A percentile compares a stretch with the other conserved stretches of the same genome.
Evolutionary conservation across 2,113 vertebrate genomes (phyloP).

Genomic region (Tamias sibiricus): DNA sequence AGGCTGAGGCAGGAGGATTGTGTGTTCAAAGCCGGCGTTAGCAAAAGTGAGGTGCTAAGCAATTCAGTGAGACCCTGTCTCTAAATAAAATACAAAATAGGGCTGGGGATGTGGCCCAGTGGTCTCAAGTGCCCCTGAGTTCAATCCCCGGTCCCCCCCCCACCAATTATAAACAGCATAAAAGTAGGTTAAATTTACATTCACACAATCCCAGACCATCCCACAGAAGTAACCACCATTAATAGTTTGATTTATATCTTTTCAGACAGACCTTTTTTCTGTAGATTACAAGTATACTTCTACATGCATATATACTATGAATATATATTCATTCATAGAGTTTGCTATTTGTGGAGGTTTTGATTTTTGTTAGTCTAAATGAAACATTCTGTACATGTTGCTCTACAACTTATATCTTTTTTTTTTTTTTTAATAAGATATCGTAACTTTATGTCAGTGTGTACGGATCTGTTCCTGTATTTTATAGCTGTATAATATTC

Average conservation of each 20-base stretch:
- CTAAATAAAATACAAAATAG: too few species aligned
- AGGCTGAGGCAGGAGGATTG: too few species aligned
- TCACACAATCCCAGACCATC: constrained; percentile 26
- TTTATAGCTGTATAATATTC: constrained; percentile 57
- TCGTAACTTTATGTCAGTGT: background rate
- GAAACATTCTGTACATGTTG: background rate
- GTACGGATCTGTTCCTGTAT: background rate
- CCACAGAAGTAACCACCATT: background rate
- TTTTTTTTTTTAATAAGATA: background rate
- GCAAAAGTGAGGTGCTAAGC: too few species aligned
- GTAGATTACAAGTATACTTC: background rate
- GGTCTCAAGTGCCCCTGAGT: too few species aligned
- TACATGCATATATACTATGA: background rate
- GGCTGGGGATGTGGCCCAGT: too few species aligned
- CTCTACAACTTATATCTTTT: background rate
- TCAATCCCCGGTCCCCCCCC: too few species aligned
- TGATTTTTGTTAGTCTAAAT: background rate
- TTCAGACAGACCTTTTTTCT: background rate
- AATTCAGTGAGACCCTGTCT: too few species aligned
- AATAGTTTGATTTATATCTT: constrained; percentile 21
- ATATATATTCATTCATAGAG: background rate
- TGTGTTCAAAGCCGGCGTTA: too few species aligned
- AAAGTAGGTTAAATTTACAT: constrained; percentile 34
- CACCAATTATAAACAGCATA: background rate
- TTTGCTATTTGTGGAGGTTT: background rate